These are phyloP conservation scores for Halcyon chelicuti DNA, from an alignment of 2,797 vertebrate species.

Conservation along the genomic window DNA sequence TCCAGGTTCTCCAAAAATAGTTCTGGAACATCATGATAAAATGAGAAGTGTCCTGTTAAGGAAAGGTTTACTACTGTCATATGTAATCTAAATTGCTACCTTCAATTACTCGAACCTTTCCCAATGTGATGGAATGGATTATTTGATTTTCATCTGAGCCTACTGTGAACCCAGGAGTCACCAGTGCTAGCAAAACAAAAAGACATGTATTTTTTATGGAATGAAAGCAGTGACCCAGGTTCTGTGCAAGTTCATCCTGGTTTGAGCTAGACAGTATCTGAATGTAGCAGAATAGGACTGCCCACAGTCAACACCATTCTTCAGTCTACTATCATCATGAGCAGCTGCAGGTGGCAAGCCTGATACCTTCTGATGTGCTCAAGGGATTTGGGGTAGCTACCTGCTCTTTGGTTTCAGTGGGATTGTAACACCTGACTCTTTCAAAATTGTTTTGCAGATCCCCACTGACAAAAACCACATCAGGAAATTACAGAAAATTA, in stretches of 20 bases:
- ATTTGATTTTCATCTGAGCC: background rate
- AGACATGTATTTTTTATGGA: background rate
- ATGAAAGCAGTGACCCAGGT: background rate
- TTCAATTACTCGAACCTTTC: background rate
- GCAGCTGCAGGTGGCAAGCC: background rate
- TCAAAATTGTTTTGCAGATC: background rate
- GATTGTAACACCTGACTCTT: background rate
- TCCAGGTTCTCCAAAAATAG: background rate
- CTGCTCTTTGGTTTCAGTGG: background rate
- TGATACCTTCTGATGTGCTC: background rate
- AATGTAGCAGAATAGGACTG: background rate
- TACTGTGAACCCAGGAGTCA: background rate
- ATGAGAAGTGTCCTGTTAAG: background rate
- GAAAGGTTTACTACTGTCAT: background rate
- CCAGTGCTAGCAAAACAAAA: background rate
- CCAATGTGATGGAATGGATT: background rate
- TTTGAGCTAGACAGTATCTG: accelerated
- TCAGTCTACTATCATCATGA: background rate
- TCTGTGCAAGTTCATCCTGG: background rate
- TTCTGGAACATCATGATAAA: background rate
- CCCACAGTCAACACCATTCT: background rate
- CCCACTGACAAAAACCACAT: background rate
- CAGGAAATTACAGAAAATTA: background rate
- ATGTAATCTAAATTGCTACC: background rate
- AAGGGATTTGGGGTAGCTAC: background rate